phyloP scores from a whole-genome alignment of 1,140 invertebrate genomes.

The Asobara japonica region DNA sequence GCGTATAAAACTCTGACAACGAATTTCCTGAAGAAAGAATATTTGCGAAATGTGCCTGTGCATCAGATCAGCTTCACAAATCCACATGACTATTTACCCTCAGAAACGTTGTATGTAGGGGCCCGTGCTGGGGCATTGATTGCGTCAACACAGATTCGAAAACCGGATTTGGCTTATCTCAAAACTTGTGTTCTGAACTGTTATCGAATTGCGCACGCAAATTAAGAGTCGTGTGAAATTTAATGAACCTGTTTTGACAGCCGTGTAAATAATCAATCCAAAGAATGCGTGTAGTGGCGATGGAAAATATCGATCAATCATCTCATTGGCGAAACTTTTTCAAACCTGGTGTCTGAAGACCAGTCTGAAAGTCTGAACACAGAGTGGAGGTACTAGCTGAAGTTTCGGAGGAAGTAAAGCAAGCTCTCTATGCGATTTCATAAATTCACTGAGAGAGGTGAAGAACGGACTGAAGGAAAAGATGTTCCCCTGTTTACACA shows the following conservation, averaged over 20 bases:
- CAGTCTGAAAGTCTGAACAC: slow-evolving; percentile 14
- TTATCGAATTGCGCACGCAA: slow-evolving; percentile 7
- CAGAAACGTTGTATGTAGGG: slow-evolving; percentile 16
- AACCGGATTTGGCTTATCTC: background rate
- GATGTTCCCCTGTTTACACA: slow-evolving; percentile 13
- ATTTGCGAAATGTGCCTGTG: background rate
- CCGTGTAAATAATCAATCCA: slow-evolving; percentile 4
- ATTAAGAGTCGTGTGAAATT: slow-evolving; percentile 16
- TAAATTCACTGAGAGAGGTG: slow-evolving; percentile 2
- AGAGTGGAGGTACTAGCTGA: slow-evolving; percentile 24
- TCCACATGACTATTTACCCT: slow-evolving; percentile 4
- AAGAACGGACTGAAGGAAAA: slow-evolving; percentile 12
- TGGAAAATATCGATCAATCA: background rate
- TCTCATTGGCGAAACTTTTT: slow-evolving; percentile 15
- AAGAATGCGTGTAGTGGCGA: background rate
- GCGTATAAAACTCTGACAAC: background rate
- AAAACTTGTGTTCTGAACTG: slow-evolving; percentile 12
- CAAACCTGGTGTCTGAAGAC: background rate
- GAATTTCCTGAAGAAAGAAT: slow-evolving; percentile 2
- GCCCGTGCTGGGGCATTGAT: slow-evolving; percentile 10
- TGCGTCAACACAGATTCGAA: background rate
- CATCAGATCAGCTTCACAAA: background rate
- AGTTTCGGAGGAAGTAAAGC: background rate
- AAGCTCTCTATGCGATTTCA: background rate
- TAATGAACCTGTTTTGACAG: slow-evolving; percentile 15